Conservation (phyloP, 2,113 vertebrate species). For the Leptobrachium leishanense region DNA sequence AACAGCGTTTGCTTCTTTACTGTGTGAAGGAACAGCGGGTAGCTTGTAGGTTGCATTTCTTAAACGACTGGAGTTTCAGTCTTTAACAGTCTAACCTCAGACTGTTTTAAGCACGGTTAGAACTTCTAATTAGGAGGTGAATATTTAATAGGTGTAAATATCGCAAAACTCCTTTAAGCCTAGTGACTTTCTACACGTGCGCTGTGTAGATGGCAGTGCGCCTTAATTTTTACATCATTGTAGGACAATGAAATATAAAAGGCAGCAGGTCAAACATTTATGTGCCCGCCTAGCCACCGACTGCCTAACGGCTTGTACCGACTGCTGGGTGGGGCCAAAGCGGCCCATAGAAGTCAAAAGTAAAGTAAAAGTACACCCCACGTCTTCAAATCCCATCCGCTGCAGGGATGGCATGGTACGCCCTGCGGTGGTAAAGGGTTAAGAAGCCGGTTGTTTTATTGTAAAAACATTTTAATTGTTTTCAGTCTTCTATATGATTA, state of each 20-base stretch:
- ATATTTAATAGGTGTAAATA: constrained; percentile 43
- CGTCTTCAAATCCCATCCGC: too few species aligned
- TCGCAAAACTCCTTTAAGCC: constrained; percentile 34
- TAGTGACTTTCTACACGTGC: constrained; percentile 24
- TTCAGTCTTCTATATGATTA: too few species aligned
- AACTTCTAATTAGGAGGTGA: constrained; percentile 11
- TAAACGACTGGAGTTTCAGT: background rate
- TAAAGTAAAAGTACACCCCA: too few species aligned
- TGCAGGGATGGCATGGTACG: too few species aligned
- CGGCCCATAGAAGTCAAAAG: too few species aligned
- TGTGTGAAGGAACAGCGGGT: background rate
- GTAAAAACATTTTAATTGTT: too few species aligned
- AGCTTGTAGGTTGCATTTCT: background rate
- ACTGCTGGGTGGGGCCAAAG: too few species aligned
- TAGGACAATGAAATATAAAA: constrained; percentile 18
- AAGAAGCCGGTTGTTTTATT: too few species aligned
- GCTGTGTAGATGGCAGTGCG: constrained; percentile 23
- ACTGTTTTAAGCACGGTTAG: background rate
- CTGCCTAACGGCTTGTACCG: too few species aligned
- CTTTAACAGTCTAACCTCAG: constrained; percentile 9
- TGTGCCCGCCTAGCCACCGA: too few species aligned
- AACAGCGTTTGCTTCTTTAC: background rate
- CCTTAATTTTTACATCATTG: constrained; percentile 35
- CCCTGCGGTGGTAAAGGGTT: too few species aligned
- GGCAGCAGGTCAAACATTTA: background rate